phyloP scores from a whole-genome alignment of 37 sponge, comb jelly and placozoan genomes.

The Tethya wilhelma region DNA sequence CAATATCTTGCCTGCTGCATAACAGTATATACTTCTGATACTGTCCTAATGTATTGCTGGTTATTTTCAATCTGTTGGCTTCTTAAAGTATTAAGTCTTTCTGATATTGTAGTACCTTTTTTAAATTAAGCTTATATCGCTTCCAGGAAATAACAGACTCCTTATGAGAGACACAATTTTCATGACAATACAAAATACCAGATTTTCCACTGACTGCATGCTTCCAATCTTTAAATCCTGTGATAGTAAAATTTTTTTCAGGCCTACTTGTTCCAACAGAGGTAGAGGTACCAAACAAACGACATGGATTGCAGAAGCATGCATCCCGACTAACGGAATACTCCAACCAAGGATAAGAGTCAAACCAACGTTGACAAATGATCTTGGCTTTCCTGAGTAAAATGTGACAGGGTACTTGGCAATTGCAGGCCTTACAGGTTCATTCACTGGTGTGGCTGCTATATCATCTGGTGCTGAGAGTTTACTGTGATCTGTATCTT shows the following conservation, averaged over 20 bases:
- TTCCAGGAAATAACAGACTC: constrained; percentile 40
- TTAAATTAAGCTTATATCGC: background rate
- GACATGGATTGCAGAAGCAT: constrained; percentile 42
- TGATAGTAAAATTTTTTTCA: constrained; percentile 35
- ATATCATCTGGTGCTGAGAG: constrained; percentile 1
- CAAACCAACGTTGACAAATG: constrained; percentile 39
- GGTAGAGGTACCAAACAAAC: constrained; percentile 3
- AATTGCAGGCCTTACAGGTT: background rate
- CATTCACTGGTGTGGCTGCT: background rate
- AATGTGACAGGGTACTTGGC: background rate
- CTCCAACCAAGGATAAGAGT: constrained; percentile 46
- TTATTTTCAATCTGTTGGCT: constrained; percentile 48
- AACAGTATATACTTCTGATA: constrained; percentile 62
- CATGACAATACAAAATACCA: constrained; percentile 29
- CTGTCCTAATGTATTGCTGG: constrained; percentile 59
- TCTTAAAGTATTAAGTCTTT: constrained; percentile 22
- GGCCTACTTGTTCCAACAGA: background rate
- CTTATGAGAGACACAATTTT: constrained; percentile 24
- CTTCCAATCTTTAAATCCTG: constrained; percentile 53
- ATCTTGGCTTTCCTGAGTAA: background rate
- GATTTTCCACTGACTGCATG: constrained; percentile 48
- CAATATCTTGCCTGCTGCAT: constrained; percentile 66
- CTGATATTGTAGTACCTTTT: constrained; percentile 22
- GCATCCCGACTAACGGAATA: constrained; percentile 62
- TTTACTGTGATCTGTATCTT: background rate